phyloP scores from a whole-genome alignment of 2,888 invertebrate genomes.

The Tenthredo livida region DNA sequence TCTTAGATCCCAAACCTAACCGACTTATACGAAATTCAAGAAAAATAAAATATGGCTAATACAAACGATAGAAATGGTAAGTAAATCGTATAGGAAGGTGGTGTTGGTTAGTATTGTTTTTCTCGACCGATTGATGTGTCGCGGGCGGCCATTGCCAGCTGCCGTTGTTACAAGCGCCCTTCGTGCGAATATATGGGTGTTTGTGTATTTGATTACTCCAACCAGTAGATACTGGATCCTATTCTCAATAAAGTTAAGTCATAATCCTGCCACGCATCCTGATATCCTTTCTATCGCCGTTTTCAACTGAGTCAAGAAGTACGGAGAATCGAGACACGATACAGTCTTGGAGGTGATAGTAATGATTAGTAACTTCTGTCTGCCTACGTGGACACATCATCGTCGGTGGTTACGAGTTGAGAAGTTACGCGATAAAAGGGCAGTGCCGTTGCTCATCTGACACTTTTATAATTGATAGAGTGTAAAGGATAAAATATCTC shows the following conservation, averaged over 20 bases:
- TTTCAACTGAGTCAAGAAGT: neutral
- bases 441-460: constrained; percentile 36
- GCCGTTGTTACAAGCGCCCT: constrained; percentile 38
- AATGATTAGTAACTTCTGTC: constrained; percentile 25
- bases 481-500: neutral
- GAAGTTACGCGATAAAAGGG: constrained; percentile 45
- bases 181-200: constrained; percentile 36
- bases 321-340: constrained; percentile 22
- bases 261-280: constrained; percentile 34
- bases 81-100: constrained; percentile 43
- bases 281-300: constrained; percentile 22
- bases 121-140: constrained; percentile 31
- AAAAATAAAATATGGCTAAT: constrained; percentile 32
- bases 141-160: constrained; percentile 45
- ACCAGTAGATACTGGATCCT: constrained; percentile 11
- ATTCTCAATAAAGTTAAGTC: constrained; percentile 39
- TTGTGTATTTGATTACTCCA: constrained; percentile 28
- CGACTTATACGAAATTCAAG: constrained; percentile 18
- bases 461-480: neutral
- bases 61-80: constrained; percentile 47
- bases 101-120: constrained; percentile 46
- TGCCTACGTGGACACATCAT: constrained; percentile 16
- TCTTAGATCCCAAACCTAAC: constrained; percentile 12
- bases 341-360: neutral
- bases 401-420: constrained; percentile 1